Conservation (phyloP, 2,888 invertebrate species). For the Parnassius apollo region DNA sequence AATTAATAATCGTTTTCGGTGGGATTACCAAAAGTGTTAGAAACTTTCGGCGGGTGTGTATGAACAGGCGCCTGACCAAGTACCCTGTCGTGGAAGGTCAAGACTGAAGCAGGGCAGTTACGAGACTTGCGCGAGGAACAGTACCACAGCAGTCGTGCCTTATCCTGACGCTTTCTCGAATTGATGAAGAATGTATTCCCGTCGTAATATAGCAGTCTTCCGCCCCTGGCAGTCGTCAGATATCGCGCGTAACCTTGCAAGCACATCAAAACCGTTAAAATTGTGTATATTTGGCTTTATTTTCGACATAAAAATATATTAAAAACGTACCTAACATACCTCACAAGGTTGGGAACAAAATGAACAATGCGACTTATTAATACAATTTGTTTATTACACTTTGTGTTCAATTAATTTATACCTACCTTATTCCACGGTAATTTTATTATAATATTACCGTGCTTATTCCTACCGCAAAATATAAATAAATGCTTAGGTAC, state of each 20-base stretch:
- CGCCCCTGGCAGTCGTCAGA: conserved; percentile 53
- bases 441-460: too few species aligned
- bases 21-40: conserved; percentile 34
- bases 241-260: conserved; percentile 50
- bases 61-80: conserved; percentile 52
- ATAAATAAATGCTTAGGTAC: not conserved
- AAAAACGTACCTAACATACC: conserved; percentile 18
- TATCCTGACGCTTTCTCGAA: conserved; percentile 47
- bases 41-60: conserved; percentile 58
- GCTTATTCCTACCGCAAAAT: not conserved
- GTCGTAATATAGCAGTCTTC: conserved; percentile 54
- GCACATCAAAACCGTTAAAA: conserved; percentile 32
- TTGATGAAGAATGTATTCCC: conserved; percentile 63
- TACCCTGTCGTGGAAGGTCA: conserved; percentile 52
- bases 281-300: conserved; percentile 1
- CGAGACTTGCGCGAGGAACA: conserved; percentile 60
- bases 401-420: not conserved
- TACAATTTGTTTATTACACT: conserved; percentile 3
- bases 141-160: conserved; percentile 56
- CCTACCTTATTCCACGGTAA: not conserved
- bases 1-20: conserved; percentile 27
- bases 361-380: conserved; percentile 1
- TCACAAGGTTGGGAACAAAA: not conserved
- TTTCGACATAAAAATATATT: conserved; percentile 6
- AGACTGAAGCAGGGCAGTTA: conserved; percentile 54